Base-by-base conservation (phyloP, 2,797 vertebrate species). In the Sebastes aleutianus region DNA sequence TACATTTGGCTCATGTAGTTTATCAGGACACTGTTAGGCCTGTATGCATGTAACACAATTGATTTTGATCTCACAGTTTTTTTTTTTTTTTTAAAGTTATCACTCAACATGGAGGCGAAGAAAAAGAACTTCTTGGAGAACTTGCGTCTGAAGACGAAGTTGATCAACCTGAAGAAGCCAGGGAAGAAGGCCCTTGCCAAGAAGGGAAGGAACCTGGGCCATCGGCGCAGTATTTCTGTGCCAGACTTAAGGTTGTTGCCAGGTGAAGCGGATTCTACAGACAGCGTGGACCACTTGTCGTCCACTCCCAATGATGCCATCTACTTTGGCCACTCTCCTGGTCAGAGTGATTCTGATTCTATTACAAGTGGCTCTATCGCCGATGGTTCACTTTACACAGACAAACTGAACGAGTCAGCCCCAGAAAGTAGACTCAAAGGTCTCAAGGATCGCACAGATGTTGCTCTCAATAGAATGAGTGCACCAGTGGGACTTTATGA, bases 221-320 rank as follows among this genome's bases (percentile, higher is more conserved):
- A 93, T 88, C 90, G 95, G 3, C 94, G 94, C 69, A 96, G 96
- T 66, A 83, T 95, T 36, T 96, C 96, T 0, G 95, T 96, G 8
- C 96, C 96, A 5, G 92, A 96, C 78, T 85, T 96, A 0, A 64
- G 87, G 18, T 13, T 88, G 7, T 8, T 79, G 54, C 71, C 78
- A 8, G 74, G 43, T 5, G 71, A 74, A 39, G n/a, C 61, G 1
- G 43, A 22, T 29, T 26, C 78, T 29, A 1, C 76, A 2, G 81
- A 89, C 8, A 71, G 10, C 16, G 43, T 47, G 43, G 43, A 47
- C 6, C 2, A 53, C 24, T 5, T 57, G 7, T 8, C 43, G 6
- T 53, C 77, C 5, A 47, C 24, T 6, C 47, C 63, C 22, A 66
- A 78, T 3, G 84, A 92, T 22, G 20, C 8, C n/a, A 14, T 72